These are phyloP conservation scores for Drosophila parabipectinata DNA, from an alignment of 1,140 invertebrate species.

Conservation along the genomic window DNA sequence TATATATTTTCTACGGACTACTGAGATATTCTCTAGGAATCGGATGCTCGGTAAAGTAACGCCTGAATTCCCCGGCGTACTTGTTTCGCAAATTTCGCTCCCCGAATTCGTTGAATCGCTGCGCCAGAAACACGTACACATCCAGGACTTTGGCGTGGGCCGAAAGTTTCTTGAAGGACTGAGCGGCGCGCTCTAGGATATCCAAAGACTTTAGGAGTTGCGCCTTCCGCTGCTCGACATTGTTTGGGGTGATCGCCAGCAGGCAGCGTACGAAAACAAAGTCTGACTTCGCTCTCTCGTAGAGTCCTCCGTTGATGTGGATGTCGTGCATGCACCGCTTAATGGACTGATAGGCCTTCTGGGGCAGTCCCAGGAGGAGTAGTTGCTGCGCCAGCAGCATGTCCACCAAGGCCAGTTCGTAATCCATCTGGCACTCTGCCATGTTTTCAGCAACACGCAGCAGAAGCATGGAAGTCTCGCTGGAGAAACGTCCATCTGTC, in stretches of 20 bases:
- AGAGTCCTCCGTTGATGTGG: slow-evolving; percentile 92
- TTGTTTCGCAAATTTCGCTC: slow-evolving; percentile 88
- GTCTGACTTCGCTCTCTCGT: slow-evolving; percentile 88
- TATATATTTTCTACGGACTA: slow-evolving; percentile 33
- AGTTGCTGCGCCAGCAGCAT: slow-evolving; percentile 91
- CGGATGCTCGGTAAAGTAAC: slow-evolving; percentile 88
- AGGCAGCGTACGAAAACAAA: slow-evolving; percentile 87
- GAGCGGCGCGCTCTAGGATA: slow-evolving; percentile 88
- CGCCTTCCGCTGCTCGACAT: slow-evolving; percentile 84
- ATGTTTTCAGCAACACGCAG: slow-evolving; percentile 90
- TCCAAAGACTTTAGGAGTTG: slow-evolving; percentile 87
- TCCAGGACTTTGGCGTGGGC: slow-evolving; percentile 90
- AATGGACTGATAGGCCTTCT: slow-evolving; percentile 89
- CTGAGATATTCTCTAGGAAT: slow-evolving; percentile 76
- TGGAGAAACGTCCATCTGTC: slow-evolving; percentile 84
- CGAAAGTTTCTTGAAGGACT: slow-evolving; percentile 89
- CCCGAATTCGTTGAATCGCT: slow-evolving; percentile 88
- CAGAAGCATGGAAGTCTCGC: slow-evolving; percentile 87
- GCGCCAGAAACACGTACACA: slow-evolving; percentile 86
- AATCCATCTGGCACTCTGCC: slow-evolving; percentile 89
- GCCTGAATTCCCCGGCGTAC: slow-evolving; percentile 89
- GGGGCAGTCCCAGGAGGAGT: slow-evolving; percentile 89
- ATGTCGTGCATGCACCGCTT: slow-evolving; percentile 89
- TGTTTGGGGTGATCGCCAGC: slow-evolving; percentile 86
- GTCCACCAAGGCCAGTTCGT: slow-evolving; percentile 89